phyloP scores from a whole-genome alignment of 2,113 vertebrate genomes.

The Dendrocopos noguchii region DNA sequence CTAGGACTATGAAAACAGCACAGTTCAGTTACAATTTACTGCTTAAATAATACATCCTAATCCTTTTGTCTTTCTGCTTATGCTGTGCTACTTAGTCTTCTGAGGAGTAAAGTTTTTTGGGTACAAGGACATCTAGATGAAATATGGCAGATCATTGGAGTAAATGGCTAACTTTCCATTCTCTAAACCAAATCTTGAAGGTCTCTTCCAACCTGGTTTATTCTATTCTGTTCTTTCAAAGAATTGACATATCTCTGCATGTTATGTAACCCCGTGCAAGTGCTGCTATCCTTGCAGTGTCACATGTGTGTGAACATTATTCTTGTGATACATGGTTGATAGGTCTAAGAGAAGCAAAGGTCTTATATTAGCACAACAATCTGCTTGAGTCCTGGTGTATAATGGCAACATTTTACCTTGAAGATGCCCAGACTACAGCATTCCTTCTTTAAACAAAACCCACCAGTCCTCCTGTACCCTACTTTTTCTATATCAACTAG shows the following conservation, averaged over 20 bases:
- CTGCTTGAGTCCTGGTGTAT: neutral
- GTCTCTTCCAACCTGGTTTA: too few relatives aligned
- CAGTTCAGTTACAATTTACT: neutral
- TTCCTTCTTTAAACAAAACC: neutral
- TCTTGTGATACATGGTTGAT: accelerated
- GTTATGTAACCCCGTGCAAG: neutral
- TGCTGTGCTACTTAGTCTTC: neutral
- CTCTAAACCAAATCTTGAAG: neutral
- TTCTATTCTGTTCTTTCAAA: too few relatives aligned
- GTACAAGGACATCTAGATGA: neutral
- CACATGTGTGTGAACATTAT: accelerated
- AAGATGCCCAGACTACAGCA: neutral
- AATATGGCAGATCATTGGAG: neutral
- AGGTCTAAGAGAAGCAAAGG: neutral
- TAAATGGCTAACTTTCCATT: neutral
- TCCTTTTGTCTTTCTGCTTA: neutral
- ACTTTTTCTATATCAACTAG: neutral
- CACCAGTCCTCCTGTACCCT: neutral
- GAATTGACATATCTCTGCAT: neutral
- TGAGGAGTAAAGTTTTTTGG: neutral
- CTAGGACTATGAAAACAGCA: neutral
- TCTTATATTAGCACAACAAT: neutral
- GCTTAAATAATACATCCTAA: neutral
- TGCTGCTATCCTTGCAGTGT: neutral
- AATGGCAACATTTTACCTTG: neutral